Evolutionary conservation across 2,113 vertebrate species (phyloP), one percentile per base, ranked within the genome.

Genomic region (Isichthys henryi): DNA sequence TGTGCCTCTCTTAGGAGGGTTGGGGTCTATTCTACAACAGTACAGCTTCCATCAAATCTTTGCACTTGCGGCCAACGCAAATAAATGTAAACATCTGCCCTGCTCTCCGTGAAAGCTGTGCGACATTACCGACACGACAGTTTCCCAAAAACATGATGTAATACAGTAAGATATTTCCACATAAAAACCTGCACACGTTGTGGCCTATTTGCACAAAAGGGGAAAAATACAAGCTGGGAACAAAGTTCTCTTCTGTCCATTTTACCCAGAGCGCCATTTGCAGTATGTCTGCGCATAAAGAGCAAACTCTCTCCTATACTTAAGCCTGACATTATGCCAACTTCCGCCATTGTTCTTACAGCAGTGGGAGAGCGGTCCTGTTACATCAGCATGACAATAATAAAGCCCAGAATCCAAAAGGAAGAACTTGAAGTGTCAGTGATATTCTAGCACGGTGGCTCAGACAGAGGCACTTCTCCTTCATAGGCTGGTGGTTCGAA

Each of bases 51-150:
- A 58, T 93, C 46, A 13, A 88, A 93, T 89, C 74, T 89, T 19
- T 45, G 90, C 21, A 15, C 58, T 92, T 88, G 89, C 89, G 92
- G 94, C 95, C 94, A 95, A 87, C 90, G 87, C 89, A 95, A 95
- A 95, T 94, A 95, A 94, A 94, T 91, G 90, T 92, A 92, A 93
- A 93, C 93, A 94, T 95, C 93, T 93, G 93, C 92, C 93, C 93
- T 90, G 90, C 91, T 91, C 91, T 90, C 91, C 86, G 89, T 88
- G 87, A 92, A 91, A 89, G 88, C 85, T 82, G 90, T 88, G 92
- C 91, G 80, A 93, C 91, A 91, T 92, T 89, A 82, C 88, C n/a
- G 49, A 92, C 92, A 91, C 89, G 35, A 89, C 91, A 90, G 88
- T 94, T 94, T 94, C 93, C 89, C 88, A 88, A 94, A 91, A 93